Evolutionary conservation across 2,888 invertebrate genomes (phyloP).

Genomic region (Orchesellides sinensis): DNA sequence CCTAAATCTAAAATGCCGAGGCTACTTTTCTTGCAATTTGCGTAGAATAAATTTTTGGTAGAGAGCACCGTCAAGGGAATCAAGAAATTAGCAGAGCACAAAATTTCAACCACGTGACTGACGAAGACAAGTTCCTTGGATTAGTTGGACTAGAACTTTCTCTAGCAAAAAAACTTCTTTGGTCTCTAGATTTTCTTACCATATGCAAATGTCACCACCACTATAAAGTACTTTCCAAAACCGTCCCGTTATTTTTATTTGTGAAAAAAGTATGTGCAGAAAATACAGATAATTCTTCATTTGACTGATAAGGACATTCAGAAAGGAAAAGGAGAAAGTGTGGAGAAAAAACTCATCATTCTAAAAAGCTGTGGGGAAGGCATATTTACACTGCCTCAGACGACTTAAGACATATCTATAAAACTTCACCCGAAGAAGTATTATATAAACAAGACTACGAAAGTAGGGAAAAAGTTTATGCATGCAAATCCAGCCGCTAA

Average conservation of each 20-base stretch:
- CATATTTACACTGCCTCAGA: not conserved
- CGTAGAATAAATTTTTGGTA: no score
- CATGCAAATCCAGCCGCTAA: slow-evolving; percentile 64
- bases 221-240: not conserved
- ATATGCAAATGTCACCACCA: slow-evolving; percentile 35
- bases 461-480: slow-evolving; percentile 42
- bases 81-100: not conserved
- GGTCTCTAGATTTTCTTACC: not conserved
- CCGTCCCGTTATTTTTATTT: not conserved
- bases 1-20: no score
- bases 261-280: slow-evolving; percentile 18
- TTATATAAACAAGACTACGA: no score
- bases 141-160: no score
- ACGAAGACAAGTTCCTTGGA: no score
- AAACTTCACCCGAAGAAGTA: no score
- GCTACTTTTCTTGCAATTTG: no score
- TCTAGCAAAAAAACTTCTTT: no score
- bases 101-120: not conserved
- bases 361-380: not conserved
- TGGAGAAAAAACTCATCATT: not conserved
- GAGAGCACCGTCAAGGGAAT: slow-evolving; percentile 4
- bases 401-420: no score
- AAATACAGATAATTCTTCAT: slow-evolving; percentile 47
- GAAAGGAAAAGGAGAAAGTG: not conserved
- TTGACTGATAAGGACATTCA: slow-evolving; percentile 5